These are phyloP conservation scores for Columba janthina DNA, from an alignment of 2,113 vertebrate species.

Conservation along the genomic window DNA sequence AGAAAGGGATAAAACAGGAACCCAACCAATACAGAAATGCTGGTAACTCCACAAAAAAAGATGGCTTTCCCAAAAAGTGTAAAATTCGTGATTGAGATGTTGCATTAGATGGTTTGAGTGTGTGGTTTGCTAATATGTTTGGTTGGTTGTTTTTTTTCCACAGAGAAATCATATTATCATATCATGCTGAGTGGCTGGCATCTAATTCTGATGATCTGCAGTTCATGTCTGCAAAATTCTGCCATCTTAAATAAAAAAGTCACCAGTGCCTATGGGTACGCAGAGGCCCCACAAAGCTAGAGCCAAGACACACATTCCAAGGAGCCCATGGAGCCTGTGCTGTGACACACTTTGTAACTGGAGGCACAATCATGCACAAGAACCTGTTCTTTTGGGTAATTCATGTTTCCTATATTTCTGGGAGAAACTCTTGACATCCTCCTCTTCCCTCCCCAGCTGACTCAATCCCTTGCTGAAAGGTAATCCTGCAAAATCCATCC, in stretches of 20 bases:
- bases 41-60: neutral
- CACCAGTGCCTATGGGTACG: neutral
- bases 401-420: neutral
- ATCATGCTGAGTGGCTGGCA: neutral
- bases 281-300: fast-evolving
- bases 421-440: neutral
- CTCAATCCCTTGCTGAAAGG: neutral
- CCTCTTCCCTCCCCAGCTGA: neutral
- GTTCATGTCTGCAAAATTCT: neutral
- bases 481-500: neutral
- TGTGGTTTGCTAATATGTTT: neutral
- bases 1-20: neutral
- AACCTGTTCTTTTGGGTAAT: neutral
- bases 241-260: neutral
- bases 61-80: neutral
- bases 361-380: neutral
- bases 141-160: no score
- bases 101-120: neutral
- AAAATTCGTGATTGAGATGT: neutral
- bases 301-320: neutral
- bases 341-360: fast-evolving
- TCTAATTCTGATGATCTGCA: neutral
- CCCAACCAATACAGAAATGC: neutral
- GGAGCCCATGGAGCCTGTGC: neutral
- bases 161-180: neutral